Percentiles rank a stretch among this genome's conserved stretches.
Conservation (phyloP, 1,140 invertebrate species). For the Samia ricini region DNA sequence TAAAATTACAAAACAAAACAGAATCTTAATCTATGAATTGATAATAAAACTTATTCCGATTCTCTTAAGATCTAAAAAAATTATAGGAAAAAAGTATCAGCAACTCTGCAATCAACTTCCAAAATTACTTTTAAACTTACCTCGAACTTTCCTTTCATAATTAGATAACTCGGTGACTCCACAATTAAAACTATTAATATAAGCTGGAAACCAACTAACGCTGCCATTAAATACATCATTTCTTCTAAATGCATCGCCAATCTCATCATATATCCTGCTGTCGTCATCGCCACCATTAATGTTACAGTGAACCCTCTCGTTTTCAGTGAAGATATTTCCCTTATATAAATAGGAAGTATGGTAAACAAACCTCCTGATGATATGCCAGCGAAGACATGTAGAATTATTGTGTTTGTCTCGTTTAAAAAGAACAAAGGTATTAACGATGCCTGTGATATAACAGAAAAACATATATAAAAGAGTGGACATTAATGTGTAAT, state of each 20-base stretch:
- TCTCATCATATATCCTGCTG: conserved; percentile 43
- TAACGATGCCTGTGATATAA: conserved; percentile 30
- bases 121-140: conserved; percentile 22
- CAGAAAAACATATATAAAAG: neutral
- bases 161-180: conserved; percentile 54
- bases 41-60: too few relatives aligned
- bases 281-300: conserved; percentile 41
- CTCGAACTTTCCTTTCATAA: conserved; percentile 46
- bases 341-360: conserved; percentile 46
- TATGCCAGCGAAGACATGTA: conserved; percentile 44
- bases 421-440: conserved; percentile 41
- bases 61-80: too few relatives aligned
- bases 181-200: conserved; percentile 39
- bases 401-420: conserved; percentile 29
- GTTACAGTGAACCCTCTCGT: conserved; percentile 26
- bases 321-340: conserved; percentile 36
- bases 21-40: too few relatives aligned
- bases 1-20: too few relatives aligned
- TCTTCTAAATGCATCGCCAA: conserved; percentile 37
- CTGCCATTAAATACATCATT: conserved; percentile 43
- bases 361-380: conserved; percentile 49
- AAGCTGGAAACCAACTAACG: conserved; percentile 45
- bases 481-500: too few relatives aligned
- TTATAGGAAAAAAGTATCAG: too few relatives aligned
- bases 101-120: too few relatives aligned